Conservation (phyloP, 2,797 vertebrate genomes). For the Serranus cabrilla region DNA sequence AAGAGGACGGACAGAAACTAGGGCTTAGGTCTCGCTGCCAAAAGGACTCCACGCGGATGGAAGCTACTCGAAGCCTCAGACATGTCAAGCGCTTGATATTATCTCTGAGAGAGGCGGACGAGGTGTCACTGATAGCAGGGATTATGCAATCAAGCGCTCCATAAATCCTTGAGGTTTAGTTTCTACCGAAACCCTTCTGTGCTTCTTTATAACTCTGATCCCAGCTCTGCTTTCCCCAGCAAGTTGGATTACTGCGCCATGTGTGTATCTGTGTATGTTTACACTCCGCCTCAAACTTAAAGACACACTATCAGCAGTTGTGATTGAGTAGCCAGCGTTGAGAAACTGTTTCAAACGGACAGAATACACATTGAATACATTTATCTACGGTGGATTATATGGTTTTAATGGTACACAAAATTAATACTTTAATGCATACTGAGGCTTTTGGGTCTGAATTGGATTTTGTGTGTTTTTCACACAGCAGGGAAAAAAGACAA, state of each 20-base stretch:
- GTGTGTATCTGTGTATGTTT: slow-evolving; percentile 49
- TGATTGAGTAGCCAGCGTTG: slow-evolving; percentile 6
- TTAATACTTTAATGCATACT: background rate
- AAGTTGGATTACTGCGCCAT: slow-evolving; percentile 31
- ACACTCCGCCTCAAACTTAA: slow-evolving; percentile 11
- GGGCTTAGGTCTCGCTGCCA: background rate
- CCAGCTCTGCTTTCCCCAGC: slow-evolving; percentile 34
- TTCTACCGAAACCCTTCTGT: slow-evolving; percentile 34
- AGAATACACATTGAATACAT: background rate
- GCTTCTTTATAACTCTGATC: slow-evolving; percentile 46
- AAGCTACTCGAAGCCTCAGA: slow-evolving; percentile 36
- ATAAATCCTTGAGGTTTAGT: slow-evolving; percentile 51
- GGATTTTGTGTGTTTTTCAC: background rate
- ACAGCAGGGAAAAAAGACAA: background rate
- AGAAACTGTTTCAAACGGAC: background rate
- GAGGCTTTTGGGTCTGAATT: background rate
- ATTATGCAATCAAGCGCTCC: slow-evolving; percentile 51
- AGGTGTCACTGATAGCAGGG: slow-evolving; percentile 41
- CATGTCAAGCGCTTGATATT: slow-evolving; percentile 33
- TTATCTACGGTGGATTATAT: background rate
- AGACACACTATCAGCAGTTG: slow-evolving; percentile 7
- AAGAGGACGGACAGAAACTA: slow-evolving; percentile 10
- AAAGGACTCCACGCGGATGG: slow-evolving; percentile 10
- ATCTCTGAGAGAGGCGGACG: slow-evolving; percentile 17
- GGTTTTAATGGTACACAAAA: background rate